phyloP scores from a whole-genome alignment of 2,113 vertebrate genomes.

The Neotoma lepida region DNA sequence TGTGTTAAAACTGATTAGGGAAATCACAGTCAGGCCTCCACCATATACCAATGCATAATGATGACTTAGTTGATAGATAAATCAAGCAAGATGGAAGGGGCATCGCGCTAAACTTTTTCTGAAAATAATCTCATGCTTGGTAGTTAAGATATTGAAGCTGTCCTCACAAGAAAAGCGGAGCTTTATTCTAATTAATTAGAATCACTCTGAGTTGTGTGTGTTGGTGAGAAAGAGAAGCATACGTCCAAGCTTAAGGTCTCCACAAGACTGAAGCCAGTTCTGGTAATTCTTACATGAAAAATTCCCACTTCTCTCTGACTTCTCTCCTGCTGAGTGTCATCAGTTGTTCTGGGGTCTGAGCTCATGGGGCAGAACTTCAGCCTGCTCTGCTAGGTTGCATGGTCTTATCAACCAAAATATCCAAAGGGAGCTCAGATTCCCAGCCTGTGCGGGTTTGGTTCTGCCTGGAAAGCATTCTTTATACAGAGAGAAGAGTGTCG shows the following conservation, averaged over 20 bases:
- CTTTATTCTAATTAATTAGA: conserved; percentile 34
- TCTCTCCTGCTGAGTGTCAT: not conserved
- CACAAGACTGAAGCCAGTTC: not conserved
- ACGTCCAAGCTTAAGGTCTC: not conserved
- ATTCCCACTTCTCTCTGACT: not conserved
- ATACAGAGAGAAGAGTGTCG: conserved; percentile 31
- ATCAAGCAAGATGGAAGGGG: not conserved
- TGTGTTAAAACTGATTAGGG: not conserved
- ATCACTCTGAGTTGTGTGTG: conserved; percentile 7
- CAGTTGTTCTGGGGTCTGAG: conserved; percentile 19
- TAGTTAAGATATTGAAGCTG: conserved; percentile 31
- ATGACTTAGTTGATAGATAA: conserved; percentile 9
- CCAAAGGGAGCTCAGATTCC: conserved; percentile 63
- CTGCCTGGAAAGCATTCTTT: conserved; percentile 68
- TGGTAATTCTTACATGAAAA: conserved; percentile 37
- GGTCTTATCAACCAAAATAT: conserved; percentile 63
- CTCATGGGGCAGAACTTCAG: conserved; percentile 48
- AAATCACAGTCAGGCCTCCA: not conserved
- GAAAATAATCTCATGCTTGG: conserved; percentile 55
- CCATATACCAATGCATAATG: not conserved
- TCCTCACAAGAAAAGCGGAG: conserved; percentile 30
- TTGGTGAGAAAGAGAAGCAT: not conserved
- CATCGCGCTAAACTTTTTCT: conserved; percentile 41
- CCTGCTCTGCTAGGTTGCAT: conserved; percentile 24
- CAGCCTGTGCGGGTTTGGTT: conserved; percentile 36